Conservation (phyloP, 1,140 invertebrate species). For the Carposina sasakii region DNA sequence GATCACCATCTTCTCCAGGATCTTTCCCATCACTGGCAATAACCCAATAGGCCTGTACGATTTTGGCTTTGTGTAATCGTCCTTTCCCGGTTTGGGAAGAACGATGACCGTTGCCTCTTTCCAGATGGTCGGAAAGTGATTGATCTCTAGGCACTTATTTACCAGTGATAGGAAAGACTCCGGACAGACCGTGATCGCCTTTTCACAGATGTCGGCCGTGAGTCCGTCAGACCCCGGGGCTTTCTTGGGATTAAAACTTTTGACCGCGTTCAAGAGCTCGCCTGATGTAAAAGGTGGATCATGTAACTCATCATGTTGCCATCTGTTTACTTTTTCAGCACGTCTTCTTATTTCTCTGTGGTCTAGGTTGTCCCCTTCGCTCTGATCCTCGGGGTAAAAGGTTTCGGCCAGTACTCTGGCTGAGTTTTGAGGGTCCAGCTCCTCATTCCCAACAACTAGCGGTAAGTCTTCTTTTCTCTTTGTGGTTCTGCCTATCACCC, state of each 20-base stretch:
- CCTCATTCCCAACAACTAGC: neutral
- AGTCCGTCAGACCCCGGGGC: slow-evolving; percentile 1
- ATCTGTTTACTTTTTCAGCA: slow-evolving; percentile 2
- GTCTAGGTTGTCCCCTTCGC: too few relatives aligned
- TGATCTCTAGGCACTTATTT: too few relatives aligned
- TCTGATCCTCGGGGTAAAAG: neutral
- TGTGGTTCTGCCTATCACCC: slow-evolving; percentile 1
- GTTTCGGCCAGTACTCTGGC: slow-evolving; percentile 8
- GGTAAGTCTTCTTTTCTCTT: slow-evolving; percentile 12
- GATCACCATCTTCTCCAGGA: slow-evolving; percentile 18
- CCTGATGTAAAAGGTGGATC: slow-evolving; percentile 16
- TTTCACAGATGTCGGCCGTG: neutral
- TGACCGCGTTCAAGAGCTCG: neutral
- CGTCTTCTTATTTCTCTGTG: slow-evolving; percentile 3
- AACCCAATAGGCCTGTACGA: slow-evolving; percentile 17
- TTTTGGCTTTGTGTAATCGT: slow-evolving; percentile 11
- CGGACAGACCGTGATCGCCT: neutral
- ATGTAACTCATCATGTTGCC: neutral
- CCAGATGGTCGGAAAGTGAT: slow-evolving; percentile 11
- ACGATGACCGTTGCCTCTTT: slow-evolving; percentile 15
- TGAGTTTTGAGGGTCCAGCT: neutral
- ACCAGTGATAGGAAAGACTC: too few relatives aligned
- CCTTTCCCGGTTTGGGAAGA: slow-evolving; percentile 13
- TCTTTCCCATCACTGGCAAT: slow-evolving; percentile 19
- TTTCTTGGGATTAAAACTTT: slow-evolving; percentile 20